Evolutionary conservation across 2,888 invertebrate species (phyloP), one percentile per base, ranked within the genome.

Genomic region (Diachrysia chrysitis): DNA sequence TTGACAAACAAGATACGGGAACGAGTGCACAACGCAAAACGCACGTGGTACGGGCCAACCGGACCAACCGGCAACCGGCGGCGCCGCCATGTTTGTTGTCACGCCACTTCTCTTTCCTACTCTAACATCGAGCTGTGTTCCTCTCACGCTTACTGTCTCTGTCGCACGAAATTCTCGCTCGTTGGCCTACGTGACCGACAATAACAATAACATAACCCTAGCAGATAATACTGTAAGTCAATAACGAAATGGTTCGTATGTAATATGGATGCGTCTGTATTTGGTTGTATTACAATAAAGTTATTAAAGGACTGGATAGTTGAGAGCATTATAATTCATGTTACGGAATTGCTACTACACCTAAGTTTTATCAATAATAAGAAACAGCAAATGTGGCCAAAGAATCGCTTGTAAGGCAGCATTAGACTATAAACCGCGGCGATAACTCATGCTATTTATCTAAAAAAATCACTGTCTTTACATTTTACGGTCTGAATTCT

Each of bases 1-100:
- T 95, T 95, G 94, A 95, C 93, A 95, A 95, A 95, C 95, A 94
- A 90, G 88, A 87, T 90, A 87, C 90, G 88, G 90, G 91, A 90
- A 88, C 89, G 86, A 87, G 86, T 85, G 85, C 85, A 88, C 90
- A 89, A 83, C 90, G 92, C 89, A 89, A 86, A 88, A 89, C 89
- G 91, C 95, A 95, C 95, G 95, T 95, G 95, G 94, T 92, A 84
- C 85, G 83, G 82, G 83, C 85, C 77, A 90, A 93, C 93, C 94
- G 90, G 94, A 91, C 90, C 89, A 85, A 90, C 93, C 93, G 92
- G 93, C 92, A 89, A 89, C 92, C 93, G 93, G 92, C 91, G 84
- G 65, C 85, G 84, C 86, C 91, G 93, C 95, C 95, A 95, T 95
- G 82, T 94, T 95, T 94, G 91, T 94, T 95, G 91, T 95, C 94